These are phyloP conservation scores for Sitobion miscanthi DNA, from an alignment of 1,140 invertebrate genomes.

Conservation along the genomic window DNA sequence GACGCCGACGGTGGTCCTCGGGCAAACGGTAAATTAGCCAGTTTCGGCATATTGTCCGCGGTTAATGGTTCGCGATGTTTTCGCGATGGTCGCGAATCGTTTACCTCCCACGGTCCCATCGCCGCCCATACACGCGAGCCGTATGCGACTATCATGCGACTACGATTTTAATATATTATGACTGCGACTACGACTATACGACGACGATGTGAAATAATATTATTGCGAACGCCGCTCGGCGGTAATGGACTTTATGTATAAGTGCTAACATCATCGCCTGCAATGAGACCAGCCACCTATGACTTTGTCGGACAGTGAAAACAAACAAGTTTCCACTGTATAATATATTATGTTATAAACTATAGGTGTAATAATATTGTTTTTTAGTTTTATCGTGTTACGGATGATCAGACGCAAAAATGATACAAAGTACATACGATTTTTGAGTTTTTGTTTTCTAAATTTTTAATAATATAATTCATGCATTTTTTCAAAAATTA, in stretches of 20 bases:
- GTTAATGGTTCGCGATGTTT: constrained; percentile 56
- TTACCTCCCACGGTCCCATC: constrained; percentile 53
- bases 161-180: background rate
- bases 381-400: no score
- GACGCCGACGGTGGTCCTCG: constrained; percentile 33
- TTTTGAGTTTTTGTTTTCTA: no score
- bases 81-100: constrained; percentile 38
- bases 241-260: constrained; percentile 31
- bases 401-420: no score
- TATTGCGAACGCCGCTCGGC: background rate
- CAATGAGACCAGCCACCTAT: background rate
- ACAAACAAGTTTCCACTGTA: background rate
- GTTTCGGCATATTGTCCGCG: constrained; percentile 55
- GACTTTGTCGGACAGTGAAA: background rate
- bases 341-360: no score
- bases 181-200: background rate
- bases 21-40: constrained; percentile 39
- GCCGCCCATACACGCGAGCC: background rate
- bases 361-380: no score
- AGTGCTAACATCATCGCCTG: background rate
- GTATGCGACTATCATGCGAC: background rate
- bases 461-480: no score
- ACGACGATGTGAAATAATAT: background rate
- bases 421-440: no score
- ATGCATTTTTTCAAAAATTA: no score